Percentiles rank a stretch among this genome's conserved stretches.
These are phyloP conservation scores for Pampus argenteus DNA, from an alignment of 2,797 vertebrate species.

Conservation along the genomic window DNA sequence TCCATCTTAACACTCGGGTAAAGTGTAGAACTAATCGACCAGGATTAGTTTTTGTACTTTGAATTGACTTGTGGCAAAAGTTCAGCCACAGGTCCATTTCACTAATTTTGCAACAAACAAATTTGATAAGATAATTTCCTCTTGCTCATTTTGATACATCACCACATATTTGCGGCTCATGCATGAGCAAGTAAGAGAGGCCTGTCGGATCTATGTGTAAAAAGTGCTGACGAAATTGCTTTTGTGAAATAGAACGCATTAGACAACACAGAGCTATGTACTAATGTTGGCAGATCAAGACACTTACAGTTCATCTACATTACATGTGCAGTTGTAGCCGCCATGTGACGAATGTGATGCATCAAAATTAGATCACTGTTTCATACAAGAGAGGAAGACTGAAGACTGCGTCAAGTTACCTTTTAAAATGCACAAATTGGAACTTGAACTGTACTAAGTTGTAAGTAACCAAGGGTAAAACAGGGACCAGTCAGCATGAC, in stretches of 20 bases:
- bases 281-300: slow-evolving; percentile 14
- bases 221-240: slow-evolving; percentile 18
- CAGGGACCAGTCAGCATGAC: not conserved
- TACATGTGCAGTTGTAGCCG: not conserved
- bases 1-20: slow-evolving; percentile 4
- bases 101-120: slow-evolving; percentile 7
- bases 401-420: not conserved
- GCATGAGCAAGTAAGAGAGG: slow-evolving; percentile 1
- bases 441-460: not conserved
- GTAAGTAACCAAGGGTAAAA: not conserved
- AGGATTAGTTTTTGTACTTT: not conserved
- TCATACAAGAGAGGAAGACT: slow-evolving; percentile 14
- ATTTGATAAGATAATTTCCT: slow-evolving; percentile 34
- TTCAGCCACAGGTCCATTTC: slow-evolving; percentile 3
- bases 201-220: slow-evolving; percentile 9
- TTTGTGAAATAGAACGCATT: slow-evolving; percentile 21
- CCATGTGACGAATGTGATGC: not conserved
- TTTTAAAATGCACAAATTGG: not conserved
- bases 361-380: slow-evolving; percentile 19
- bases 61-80: not conserved
- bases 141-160: slow-evolving; percentile 1
- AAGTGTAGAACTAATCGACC: slow-evolving; percentile 17
- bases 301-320: slow-evolving; percentile 9
- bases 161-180: slow-evolving; percentile 1
- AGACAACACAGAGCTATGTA: slow-evolving; percentile 22